Evolutionary conservation across 1,140 invertebrate species (phyloP).

Genomic region (Caligus rogercresseyi): DNA sequence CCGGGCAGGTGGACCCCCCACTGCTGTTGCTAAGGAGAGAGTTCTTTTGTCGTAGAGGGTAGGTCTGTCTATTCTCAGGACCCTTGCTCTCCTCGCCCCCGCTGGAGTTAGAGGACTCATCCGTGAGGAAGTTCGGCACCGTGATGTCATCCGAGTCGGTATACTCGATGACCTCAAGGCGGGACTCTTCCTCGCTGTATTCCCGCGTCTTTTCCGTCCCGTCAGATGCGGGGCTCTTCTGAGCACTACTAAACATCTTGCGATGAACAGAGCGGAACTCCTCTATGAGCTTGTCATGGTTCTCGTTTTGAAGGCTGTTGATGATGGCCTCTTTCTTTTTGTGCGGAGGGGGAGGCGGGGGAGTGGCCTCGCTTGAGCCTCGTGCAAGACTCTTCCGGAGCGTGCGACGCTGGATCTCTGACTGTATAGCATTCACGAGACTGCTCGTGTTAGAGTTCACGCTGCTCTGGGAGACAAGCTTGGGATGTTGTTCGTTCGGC

Average conservation of each 20-base stretch:
- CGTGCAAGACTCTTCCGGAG: not conserved
- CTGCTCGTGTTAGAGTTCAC: conserved; percentile 9
- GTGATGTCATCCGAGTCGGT: not conserved
- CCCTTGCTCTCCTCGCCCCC: not conserved
- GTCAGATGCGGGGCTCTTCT: conserved; percentile 7
- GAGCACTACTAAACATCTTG: conserved; percentile 62
- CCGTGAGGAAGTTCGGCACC: not conserved
- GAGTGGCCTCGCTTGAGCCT: conserved; percentile 11
- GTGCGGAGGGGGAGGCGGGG: conserved; percentile 20
- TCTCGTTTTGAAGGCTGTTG: conserved; percentile 21
- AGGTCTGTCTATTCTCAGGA: not conserved
- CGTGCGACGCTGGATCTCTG: conserved; percentile 15
- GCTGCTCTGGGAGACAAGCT: not conserved
- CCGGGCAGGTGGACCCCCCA: not conserved
- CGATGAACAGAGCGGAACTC: conserved; percentile 64
- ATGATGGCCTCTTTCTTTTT: conserved; percentile 24
- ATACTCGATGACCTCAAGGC: not conserved
- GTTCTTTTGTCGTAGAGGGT: not conserved
- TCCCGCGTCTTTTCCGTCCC: not conserved
- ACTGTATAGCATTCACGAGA: conserved; percentile 21
- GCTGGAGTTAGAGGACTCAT: not conserved
- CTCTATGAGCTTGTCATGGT: conserved; percentile 46
- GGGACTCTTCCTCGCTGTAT: not conserved
- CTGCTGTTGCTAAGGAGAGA: not conserved
- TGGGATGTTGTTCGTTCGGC: conserved; percentile 9